Evolutionary conservation across 2,797 vertebrate species (phyloP).

Genomic region (Cuculus canorus): DNA sequence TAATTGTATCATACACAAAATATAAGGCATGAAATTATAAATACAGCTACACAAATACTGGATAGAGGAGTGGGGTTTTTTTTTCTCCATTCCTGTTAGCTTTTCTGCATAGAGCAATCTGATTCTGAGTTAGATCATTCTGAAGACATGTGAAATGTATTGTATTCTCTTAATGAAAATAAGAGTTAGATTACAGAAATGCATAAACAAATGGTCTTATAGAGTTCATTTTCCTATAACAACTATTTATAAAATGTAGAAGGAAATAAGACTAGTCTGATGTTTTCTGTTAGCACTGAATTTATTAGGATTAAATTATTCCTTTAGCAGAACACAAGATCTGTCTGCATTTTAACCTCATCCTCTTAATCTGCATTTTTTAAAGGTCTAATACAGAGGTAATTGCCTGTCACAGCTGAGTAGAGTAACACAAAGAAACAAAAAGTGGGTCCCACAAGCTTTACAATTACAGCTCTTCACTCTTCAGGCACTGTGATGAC

Average conservation of each 20-base stretch:
- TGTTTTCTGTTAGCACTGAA: not conserved
- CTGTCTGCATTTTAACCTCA: not conserved
- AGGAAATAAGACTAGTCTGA: not conserved
- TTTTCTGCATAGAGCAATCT: not conserved
- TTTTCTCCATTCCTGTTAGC: not conserved
- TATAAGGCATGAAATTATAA: not conserved
- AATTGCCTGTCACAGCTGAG: not conserved
- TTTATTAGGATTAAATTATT: not conserved
- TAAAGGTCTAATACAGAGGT: not conserved
- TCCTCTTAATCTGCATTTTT: not conserved
- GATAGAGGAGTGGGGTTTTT: rapidly evolving
- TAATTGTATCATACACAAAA: not conserved
- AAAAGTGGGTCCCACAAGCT: not conserved
- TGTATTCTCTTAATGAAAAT: not conserved
- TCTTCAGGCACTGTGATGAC: not conserved
- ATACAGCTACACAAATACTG: not conserved
- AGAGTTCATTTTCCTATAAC: not conserved
- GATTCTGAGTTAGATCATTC: not conserved
- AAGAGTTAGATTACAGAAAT: not conserved
- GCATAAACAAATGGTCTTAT: not conserved
- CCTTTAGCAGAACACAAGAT: not conserved
- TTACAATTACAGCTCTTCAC: not conserved
- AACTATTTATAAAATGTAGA: not conserved
- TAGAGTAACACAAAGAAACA: not conserved
- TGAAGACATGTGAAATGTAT: not conserved